Conservation (phyloP, 2,113 vertebrate species). For the Xenopus tropicalis region UCB_Xtro_10.0 CM004451.2:25293501-25294000, state of each 20-base stretch:
- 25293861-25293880: constrained; percentile 60
- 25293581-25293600: constrained; percentile 31
- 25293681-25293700: constrained; percentile 56
- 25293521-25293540: constrained; percentile 18
- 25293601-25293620: constrained; percentile 36
- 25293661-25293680: constrained; percentile 56
- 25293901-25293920: constrained; percentile 55
- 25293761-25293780: constrained; percentile 56
- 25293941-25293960: constrained; percentile 43
- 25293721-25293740: constrained; percentile 56
- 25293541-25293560: neutral
- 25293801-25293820: constrained; percentile 57
- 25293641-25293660: constrained; percentile 47
- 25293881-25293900: constrained; percentile 55
- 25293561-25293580: constrained; percentile 47
- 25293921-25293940: constrained; percentile 52
- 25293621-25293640: constrained; percentile 53
- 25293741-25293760: constrained; percentile 57
- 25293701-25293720: constrained; percentile 52
- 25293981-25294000: constrained; percentile 44
- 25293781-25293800: constrained; percentile 64
- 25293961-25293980: constrained; percentile 48
- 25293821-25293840: constrained; percentile 62
- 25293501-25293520: constrained; percentile 34
- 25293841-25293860: constrained; percentile 61